A percentile compares a stretch with the other conserved stretches of the same genome.
Conservation (phyloP, 2,113 vertebrate species). For the Myodes glareolus region DNA sequence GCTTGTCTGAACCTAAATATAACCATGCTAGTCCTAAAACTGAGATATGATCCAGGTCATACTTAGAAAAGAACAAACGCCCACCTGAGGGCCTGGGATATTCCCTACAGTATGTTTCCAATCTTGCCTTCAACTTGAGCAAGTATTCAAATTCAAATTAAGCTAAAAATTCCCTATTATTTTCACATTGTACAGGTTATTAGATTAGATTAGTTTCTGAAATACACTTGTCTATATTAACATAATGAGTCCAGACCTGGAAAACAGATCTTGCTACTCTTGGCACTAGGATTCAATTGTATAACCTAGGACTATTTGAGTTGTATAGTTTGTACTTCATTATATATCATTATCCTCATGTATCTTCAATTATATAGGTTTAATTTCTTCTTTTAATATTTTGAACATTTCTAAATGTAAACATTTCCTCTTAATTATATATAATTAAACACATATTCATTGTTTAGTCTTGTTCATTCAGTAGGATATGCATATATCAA, state of each 20-base stretch:
- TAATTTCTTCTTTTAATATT: neutral
- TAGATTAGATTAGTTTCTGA: neutral
- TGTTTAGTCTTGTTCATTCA: neutral
- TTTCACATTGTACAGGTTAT: neutral
- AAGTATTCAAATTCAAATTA: neutral
- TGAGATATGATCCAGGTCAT: neutral
- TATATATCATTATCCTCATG: neutral
- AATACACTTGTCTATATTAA: neutral
- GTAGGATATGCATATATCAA: neutral
- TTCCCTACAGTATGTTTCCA: neutral
- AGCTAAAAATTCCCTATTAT: neutral
- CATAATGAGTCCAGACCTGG: neutral
- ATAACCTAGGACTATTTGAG: neutral
- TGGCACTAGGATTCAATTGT: neutral
- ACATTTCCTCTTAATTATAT: neutral
- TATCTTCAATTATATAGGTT: neutral
- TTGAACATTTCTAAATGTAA: neutral
- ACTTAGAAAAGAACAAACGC: neutral
- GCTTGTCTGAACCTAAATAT: neutral
- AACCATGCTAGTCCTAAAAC: neutral
- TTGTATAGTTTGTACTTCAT: neutral
- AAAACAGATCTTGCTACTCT: neutral
- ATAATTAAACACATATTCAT: neutral
- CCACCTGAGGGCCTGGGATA: fast-evolving
- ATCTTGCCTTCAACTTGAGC: neutral